phyloP scores from a whole-genome alignment of 2,113 vertebrate species.

The Vulpes vulpes region DNA sequence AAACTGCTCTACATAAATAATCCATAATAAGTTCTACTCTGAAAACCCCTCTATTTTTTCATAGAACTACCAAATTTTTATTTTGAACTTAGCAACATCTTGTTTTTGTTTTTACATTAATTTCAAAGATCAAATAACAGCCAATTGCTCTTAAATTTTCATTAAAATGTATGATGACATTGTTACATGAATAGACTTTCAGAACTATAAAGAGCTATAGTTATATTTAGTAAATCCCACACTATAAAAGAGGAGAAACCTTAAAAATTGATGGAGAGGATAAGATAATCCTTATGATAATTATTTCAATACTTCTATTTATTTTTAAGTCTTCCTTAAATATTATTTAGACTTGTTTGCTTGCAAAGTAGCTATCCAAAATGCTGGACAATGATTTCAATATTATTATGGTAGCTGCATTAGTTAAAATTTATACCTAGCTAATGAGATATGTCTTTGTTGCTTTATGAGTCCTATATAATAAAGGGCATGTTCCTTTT shows the following conservation, averaged over 20 bases:
- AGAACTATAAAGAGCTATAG: not conserved
- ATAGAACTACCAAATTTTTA: not conserved
- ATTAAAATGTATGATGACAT: not conserved
- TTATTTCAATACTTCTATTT: not conserved
- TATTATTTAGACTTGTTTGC: not conserved
- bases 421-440: not conserved
- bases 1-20: not conserved
- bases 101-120: not conserved
- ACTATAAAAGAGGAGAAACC: not conserved
- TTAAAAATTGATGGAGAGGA: not conserved
- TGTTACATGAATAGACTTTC: not conserved
- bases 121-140: not conserved
- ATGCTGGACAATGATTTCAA: not conserved
- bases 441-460: not conserved
- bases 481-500: not conserved
- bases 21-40: not conserved
- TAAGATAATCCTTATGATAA: not conserved
- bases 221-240: not conserved
- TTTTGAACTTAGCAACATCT: not conserved
- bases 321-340: not conserved
- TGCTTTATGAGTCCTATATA: not conserved
- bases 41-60: not conserved
- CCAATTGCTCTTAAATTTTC: not conserved
- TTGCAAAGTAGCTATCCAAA: not conserved
- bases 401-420: fast-evolving